Base-by-base conservation (phyloP, 2,113 vertebrate genomes). In the Ramphastos sulfuratus region DNA sequence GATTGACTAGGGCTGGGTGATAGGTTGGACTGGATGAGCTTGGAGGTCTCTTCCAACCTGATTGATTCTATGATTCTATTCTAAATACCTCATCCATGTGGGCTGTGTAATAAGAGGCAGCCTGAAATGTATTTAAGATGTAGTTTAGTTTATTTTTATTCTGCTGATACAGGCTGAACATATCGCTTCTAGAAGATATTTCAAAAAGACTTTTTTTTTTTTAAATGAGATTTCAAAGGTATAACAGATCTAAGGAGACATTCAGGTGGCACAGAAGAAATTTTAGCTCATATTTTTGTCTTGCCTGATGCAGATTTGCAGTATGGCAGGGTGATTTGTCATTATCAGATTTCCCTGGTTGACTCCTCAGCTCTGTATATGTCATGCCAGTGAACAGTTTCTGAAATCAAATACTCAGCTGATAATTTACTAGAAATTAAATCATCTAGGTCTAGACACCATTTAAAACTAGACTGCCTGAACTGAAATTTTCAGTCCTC, bases 31-130 rank as follows among this genome's bases (percentile, higher is more conserved):
- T 39, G 37, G 37, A 39, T 39, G 37, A 39, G 37, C 37, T 39
- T 39, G 37, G 37, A 39, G 37, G 37, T 39, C 37, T 39, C 37
- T 39, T 39, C 37, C 37, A 39, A 39, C 37, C 37, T 39, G 37
- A 11, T 11, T 39, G 37, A 39, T 39, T 39, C 37, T 39, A 39
- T 39, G 37, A 39, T 11, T 39, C 37, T 39, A 39, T 39, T 39
- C 37, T 39, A 39, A 39, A 46, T 11, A 96, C 96, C 73, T 94
- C 90, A 28, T 73, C 98, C 87, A 97, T 96, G 84, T 95, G 97
- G 52, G 97, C 96, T 84, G 97, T 87, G 37, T 96, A 98, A 75
- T 46, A 78, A 66, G 90, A 50, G 11, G 85, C 88, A 42, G 76
- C 66, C 98, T 98, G 88, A 12, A 96, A 96, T 69, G 12, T 31